phyloP scores from a whole-genome alignment of 2,888 invertebrate genomes.

The Eledona agricola region DNA sequence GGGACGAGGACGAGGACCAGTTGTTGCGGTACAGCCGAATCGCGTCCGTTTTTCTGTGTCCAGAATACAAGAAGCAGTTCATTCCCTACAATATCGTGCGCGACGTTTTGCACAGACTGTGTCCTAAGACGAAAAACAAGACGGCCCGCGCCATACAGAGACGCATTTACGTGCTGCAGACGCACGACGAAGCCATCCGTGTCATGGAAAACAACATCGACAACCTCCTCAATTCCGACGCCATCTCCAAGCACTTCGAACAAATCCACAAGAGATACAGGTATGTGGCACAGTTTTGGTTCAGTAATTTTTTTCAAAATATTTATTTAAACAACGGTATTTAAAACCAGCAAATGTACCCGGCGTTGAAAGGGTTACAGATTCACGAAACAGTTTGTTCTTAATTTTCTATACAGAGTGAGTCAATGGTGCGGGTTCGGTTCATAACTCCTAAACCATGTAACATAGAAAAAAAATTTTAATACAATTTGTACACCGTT shows the following conservation, averaged over 20 bases:
- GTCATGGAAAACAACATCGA: slow-evolving; percentile 30
- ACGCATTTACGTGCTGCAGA: slow-evolving; percentile 67
- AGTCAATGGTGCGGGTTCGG: no score
- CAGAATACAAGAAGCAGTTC: slow-evolving; percentile 60
- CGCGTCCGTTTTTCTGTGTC: slow-evolving; percentile 67
- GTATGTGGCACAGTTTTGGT: no score
- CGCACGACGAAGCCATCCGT: slow-evolving; percentile 21
- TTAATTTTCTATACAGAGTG: no score
- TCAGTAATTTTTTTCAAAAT: no score
- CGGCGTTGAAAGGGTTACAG: no score
- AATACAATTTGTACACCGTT: no score
- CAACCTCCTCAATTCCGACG: slow-evolving; percentile 43
- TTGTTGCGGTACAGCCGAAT: slow-evolving; percentile 74
- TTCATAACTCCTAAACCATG: no score
- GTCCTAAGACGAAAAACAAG: slow-evolving; percentile 68
- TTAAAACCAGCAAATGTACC: no score
- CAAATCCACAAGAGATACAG: slow-evolving; percentile 28
- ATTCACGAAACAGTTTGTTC: no score
- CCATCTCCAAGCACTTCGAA: slow-evolving; percentile 43
- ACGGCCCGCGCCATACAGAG: slow-evolving; percentile 75
- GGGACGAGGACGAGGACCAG: slow-evolving; percentile 75
- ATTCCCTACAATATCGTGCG: slow-evolving; percentile 64
- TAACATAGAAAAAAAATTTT: no score
- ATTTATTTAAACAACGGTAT: no score
- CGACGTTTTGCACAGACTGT: slow-evolving; percentile 66